Conservation (phyloP, 2,888 invertebrate genomes). For the Pseudococcus longispinus region DNA sequence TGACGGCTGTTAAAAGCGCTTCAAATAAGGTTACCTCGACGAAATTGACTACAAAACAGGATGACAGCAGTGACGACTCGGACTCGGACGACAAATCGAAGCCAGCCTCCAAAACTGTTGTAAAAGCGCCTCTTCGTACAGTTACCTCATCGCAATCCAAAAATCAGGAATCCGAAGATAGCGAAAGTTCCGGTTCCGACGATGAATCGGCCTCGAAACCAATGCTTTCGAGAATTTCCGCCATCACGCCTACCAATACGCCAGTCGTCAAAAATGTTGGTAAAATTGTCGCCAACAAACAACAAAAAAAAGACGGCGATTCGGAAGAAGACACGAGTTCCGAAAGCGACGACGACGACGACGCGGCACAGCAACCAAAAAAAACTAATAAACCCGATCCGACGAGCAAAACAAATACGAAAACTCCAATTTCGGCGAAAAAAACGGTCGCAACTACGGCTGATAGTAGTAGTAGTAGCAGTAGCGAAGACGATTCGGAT, state of each 20-base stretch:
- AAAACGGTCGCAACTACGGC: neutral
- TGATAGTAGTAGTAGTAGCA: too few species aligned
- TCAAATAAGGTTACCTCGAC: conserved; percentile 47
- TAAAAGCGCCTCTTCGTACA: neutral
- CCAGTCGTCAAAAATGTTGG: neutral
- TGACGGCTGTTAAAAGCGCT: conserved; percentile 10
- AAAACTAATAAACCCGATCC: neutral
- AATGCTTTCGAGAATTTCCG: conserved; percentile 56
- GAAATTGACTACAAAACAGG: conserved; percentile 61
- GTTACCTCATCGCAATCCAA: neutral
- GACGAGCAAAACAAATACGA: neutral
- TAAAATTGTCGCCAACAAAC: conserved; percentile 61
- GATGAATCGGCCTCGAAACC: neutral
- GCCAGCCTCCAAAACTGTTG: conserved; percentile 49
- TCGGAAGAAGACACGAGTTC: conserved; percentile 65
- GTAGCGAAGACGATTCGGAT: conserved; percentile 49
- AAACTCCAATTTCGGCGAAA: neutral
- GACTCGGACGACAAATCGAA: conserved; percentile 52
- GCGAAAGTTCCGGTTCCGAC: conserved; percentile 48
- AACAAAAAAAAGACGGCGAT: conserved; percentile 64
- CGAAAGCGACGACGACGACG: conserved; percentile 56
- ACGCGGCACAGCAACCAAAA: neutral
- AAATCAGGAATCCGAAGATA: neutral
- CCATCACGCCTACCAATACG: neutral
- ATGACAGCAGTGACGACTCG: conserved; percentile 62